Conservation (phyloP, 2,797 vertebrate genomes). For the Enteromius viviparus region DNA sequence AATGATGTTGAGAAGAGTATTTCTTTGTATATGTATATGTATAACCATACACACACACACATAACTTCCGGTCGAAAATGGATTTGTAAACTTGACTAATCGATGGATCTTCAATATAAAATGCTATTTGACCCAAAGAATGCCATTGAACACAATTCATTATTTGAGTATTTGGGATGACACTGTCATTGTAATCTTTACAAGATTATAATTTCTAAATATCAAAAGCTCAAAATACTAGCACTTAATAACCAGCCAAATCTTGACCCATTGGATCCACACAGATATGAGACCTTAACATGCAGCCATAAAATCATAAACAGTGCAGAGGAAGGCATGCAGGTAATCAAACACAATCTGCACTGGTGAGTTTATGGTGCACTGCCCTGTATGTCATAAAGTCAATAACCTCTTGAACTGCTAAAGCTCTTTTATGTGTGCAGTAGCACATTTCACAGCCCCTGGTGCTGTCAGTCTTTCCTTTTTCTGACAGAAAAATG, state of each 20-base stretch:
- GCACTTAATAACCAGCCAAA: neutral
- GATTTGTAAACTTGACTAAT: neutral
- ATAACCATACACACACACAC: too few relatives aligned
- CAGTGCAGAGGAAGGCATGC: neutral
- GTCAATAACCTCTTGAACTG: conserved; percentile 31
- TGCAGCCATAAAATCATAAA: neutral
- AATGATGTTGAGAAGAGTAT: conserved; percentile 6
- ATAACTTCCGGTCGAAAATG: neutral
- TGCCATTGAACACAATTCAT: neutral
- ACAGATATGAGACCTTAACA: neutral
- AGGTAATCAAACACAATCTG: conserved; percentile 20
- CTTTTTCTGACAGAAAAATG: conserved; percentile 15
- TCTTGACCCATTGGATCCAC: neutral
- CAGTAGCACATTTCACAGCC: neutral
- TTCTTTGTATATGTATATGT: neutral
- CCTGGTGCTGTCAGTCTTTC: neutral
- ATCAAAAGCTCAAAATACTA: neutral
- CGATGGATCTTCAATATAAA: neutral
- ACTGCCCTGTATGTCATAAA: neutral
- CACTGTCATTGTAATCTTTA: neutral
- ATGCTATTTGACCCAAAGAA: neutral
- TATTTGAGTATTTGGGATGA: neutral
- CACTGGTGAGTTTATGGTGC: conserved; percentile 11
- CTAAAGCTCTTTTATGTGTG: neutral
- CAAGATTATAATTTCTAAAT: neutral